phyloP scores from a whole-genome alignment of 2,797 vertebrate genomes.

The Bradypodion ventrale region DNA sequence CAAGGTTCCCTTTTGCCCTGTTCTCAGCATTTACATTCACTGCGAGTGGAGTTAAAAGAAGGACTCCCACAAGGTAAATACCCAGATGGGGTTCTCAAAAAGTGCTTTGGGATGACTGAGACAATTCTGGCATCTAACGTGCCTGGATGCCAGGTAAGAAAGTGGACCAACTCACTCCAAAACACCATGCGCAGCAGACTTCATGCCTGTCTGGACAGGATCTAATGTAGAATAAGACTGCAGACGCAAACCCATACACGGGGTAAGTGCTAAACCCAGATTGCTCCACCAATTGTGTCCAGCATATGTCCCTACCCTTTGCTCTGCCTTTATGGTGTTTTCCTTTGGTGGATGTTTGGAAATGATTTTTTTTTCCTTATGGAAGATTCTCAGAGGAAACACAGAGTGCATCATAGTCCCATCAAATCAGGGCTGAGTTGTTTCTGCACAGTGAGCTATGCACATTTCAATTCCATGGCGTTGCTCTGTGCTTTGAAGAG shows the following conservation, averaged over 20 bases:
- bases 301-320: neutral
- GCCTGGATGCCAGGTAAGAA: too few relatives aligned
- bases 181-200: too few relatives aligned
- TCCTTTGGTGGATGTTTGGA: neutral
- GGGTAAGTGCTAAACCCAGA: neutral
- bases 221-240: too few relatives aligned
- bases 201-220: too few relatives aligned
- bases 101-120: too few relatives aligned
- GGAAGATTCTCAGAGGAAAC: neutral
- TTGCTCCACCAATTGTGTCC: neutral
- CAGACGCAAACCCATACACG: neutral
- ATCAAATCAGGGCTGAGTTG: neutral
- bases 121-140: too few relatives aligned
- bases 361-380: neutral
- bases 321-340: neutral
- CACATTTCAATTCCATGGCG: neutral
- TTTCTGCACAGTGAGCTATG: neutral
- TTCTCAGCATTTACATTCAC: too few relatives aligned
- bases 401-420: neutral
- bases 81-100: too few relatives aligned
- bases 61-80: too few relatives aligned
- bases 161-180: too few relatives aligned
- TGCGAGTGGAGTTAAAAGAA: too few relatives aligned
- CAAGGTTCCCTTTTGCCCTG: too few relatives aligned
- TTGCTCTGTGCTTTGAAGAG: neutral